Evolutionary conservation across 2,888 invertebrate genomes (phyloP).

Genomic region (Emesis russula): DNA sequence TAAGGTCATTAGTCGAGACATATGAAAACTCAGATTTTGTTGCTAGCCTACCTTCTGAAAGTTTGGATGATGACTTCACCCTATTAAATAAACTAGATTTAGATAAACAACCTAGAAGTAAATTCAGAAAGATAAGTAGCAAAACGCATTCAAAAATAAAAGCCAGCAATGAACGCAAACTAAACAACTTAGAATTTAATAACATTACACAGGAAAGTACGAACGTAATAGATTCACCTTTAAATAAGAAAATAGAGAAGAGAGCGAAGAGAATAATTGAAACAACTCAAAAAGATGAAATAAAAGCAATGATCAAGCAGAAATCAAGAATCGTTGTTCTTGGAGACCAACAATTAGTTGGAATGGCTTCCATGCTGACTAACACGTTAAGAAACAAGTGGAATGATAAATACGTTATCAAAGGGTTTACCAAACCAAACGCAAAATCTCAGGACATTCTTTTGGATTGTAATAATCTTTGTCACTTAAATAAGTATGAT

Average conservation of each 20-base stretch:
- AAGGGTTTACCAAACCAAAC: conserved; percentile 2
- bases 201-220: neutral
- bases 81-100: neutral
- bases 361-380: neutral
- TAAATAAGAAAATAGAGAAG: too few relatives aligned
- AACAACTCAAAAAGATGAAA: neutral
- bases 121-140: neutral
- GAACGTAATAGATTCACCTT: too few relatives aligned
- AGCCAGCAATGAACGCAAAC: too few relatives aligned
- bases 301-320: neutral
- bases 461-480: neutral
- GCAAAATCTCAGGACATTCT: neutral
- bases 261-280: neutral
- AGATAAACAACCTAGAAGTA: neutral
- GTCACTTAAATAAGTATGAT: neutral
- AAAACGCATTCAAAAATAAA: neutral
- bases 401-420: neutral
- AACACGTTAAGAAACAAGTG: neutral
- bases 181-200: neutral
- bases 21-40: neutral
- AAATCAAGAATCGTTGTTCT: neutral
- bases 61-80: neutral
- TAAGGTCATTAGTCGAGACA: neutral
- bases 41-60: neutral
- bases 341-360: neutral